Percentiles rank a stretch among this genome's conserved stretches.
Conservation (phyloP, 2,888 invertebrate genomes). For the Brassicogethes aeneus region DNA sequence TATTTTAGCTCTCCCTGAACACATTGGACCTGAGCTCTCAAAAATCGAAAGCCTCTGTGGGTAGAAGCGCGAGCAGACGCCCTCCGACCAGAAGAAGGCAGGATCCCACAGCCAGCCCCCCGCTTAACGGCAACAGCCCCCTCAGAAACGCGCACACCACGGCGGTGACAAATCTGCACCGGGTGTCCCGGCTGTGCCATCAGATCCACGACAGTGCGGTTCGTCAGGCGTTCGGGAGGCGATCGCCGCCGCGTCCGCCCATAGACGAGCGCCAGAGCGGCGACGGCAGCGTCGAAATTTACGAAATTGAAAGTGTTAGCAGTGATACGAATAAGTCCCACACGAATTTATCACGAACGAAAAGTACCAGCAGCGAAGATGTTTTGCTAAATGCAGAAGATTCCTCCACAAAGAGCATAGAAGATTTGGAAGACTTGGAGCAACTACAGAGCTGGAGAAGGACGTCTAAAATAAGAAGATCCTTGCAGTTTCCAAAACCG, state of each 20-base stretch:
- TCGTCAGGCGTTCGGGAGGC: conserved; percentile 31
- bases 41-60: conserved; percentile 44
- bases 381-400: conserved; percentile 29
- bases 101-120: conserved; percentile 17
- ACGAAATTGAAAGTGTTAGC: conserved; percentile 27
- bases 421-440: conserved; percentile 35
- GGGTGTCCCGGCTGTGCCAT: conserved; percentile 41
- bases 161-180: conserved; percentile 35
- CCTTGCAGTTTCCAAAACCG: conserved; percentile 56
- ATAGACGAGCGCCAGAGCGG: conserved; percentile 27
- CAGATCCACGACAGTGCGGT: conserved; percentile 42
- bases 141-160: conserved; percentile 16
- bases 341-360: conserved; percentile 32
- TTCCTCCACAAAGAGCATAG: conserved; percentile 28
- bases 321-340: conserved; percentile 16
- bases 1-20: conserved; percentile 40
- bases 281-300: conserved; percentile 29
- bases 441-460: conserved; percentile 51
- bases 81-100: conserved; percentile 42
- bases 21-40: conserved; percentile 44
- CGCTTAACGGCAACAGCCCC: conserved; percentile 18
- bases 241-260: conserved; percentile 15
- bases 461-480: conserved; percentile 54
- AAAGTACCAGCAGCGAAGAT: conserved; percentile 45
- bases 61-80: conserved; percentile 43